phyloP scores from a whole-genome alignment of 2,113 vertebrate species.

The Siphamia tubifer region DNA sequence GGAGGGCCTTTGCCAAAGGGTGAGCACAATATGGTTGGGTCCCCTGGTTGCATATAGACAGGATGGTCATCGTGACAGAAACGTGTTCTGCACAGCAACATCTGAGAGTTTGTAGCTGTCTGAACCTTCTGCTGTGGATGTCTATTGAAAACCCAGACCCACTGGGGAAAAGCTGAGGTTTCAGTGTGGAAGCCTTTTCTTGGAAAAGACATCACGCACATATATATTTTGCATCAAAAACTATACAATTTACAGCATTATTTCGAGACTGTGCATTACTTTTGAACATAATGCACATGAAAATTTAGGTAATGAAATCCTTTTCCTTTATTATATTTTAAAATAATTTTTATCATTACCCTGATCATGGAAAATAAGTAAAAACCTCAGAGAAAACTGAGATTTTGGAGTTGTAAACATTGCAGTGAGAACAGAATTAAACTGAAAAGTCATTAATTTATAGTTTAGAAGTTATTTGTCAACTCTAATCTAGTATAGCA shows the following conservation, averaged over 20 bases:
- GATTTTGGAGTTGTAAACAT: neutral
- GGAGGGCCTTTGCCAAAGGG: slow-evolving; percentile 72
- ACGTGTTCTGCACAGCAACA: slow-evolving; percentile 34
- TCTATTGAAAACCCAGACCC: neutral
- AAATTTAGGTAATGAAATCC: slow-evolving; percentile 6
- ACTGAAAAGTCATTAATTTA: neutral
- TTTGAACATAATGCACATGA: neutral
- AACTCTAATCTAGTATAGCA: neutral
- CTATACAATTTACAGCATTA: neutral
- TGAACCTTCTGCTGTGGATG: slow-evolving; percentile 6
- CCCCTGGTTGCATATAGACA: slow-evolving; percentile 28
- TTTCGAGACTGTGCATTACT: neutral
- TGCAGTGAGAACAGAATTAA: neutral
- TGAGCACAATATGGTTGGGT: slow-evolving; percentile 58
- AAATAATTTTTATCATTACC: neutral
- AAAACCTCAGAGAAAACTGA: neutral
- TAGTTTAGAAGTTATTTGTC: neutral
- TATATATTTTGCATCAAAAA: too few species aligned
- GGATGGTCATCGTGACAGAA: slow-evolving; percentile 28
- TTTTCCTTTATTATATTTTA: neutral
- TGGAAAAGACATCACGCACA: neutral
- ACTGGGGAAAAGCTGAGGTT: neutral
- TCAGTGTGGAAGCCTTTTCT: neutral
- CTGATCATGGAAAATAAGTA: neutral
- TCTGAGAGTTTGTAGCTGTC: neutral